These are phyloP conservation scores for Neoitamus cyanurus DNA, from an alignment of 2,888 invertebrate genomes.

Conservation along the genomic window DNA sequence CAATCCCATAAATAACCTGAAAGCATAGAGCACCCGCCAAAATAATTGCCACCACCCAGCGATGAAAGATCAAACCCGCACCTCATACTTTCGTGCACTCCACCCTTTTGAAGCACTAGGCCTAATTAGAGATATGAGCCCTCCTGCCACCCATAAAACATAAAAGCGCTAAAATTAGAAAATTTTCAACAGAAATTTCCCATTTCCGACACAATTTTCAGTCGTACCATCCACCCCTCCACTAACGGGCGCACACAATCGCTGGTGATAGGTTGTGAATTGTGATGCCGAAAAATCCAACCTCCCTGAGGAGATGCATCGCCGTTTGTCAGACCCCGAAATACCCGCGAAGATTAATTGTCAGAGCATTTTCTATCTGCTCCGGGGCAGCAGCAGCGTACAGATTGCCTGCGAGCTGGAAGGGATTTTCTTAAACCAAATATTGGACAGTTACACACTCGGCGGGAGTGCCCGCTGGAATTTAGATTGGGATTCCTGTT, in stretches of 20 bases:
- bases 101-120: neutral
- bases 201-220: neutral
- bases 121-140: neutral
- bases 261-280: neutral
- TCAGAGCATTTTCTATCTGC: neutral
- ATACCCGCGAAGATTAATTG: conserved; percentile 2
- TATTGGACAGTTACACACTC: conserved; percentile 1
- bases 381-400: neutral
- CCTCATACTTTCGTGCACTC: neutral
- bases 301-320: neutral
- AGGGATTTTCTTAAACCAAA: conserved; percentile 15
- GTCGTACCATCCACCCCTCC: neutral
- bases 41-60: neutral
- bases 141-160: neutral
- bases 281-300: neutral
- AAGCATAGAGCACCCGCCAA: neutral
- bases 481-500: conserved; percentile 31
- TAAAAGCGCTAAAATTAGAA: neutral
- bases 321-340: neutral
- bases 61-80: neutral
- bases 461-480: neutral
- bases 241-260: neutral
- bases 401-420: conserved; percentile 13
- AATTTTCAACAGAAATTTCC: neutral
- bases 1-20: neutral